These are phyloP conservation scores for Styela clava DNA, from an alignment of 23 tunicate genomes.

Conservation along the genomic window DNA sequence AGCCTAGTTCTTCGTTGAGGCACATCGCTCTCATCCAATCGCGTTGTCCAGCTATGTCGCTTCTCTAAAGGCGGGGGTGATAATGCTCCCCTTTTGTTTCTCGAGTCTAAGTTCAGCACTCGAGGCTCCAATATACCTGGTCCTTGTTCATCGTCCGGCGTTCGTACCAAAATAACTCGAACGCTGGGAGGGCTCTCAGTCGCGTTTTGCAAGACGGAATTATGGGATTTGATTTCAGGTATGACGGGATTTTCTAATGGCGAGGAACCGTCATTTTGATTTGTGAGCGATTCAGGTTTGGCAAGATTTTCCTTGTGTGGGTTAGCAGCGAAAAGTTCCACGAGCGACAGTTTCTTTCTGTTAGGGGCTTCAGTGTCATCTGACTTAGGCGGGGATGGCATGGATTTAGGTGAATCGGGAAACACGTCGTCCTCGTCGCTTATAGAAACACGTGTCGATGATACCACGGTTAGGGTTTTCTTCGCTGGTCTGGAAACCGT, in stretches of 20 bases:
- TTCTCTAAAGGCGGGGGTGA: conserved; percentile 4
- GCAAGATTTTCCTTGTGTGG: neutral
- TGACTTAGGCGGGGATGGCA: neutral
- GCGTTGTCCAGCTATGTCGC: conserved; percentile 11
- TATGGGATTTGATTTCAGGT: neutral
- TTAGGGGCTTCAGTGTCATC: neutral
- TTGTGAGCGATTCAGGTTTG: neutral
- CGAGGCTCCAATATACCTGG: neutral
- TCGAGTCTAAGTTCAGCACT: conserved; percentile 1
- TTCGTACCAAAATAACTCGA: conserved; percentile 18
- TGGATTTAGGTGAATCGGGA: neutral
- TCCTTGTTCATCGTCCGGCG: conserved; percentile 12
- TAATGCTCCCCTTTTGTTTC: neutral
- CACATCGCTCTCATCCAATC: neutral
- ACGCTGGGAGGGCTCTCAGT: neutral
- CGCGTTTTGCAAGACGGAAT: neutral
- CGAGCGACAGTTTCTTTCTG: conserved; percentile 7
- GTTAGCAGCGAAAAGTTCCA: conserved; percentile 25
- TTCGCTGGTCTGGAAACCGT: neutral
- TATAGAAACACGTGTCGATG: neutral
- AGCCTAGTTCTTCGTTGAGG: conserved; percentile 5
- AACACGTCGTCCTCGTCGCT: neutral
- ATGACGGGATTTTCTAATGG: neutral
- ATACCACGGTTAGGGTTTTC: neutral
- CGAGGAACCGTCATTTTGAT: neutral